Evolutionary conservation across 2,797 vertebrate genomes (phyloP).

Genomic region (Borostomias antarcticus): DNA sequence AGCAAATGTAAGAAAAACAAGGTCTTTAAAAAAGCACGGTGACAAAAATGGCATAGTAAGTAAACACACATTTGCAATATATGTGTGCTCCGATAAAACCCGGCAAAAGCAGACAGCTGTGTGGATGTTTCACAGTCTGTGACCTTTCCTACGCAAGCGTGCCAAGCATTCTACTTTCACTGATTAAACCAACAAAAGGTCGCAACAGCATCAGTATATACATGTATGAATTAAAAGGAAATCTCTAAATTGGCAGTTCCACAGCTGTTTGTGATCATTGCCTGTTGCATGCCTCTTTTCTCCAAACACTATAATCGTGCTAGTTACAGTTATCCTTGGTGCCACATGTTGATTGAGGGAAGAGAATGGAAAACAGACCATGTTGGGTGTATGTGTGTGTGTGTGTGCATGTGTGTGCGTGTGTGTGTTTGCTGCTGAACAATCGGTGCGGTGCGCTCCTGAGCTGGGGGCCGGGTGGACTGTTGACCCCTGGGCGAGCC

Average conservation of each 20-base stretch:
- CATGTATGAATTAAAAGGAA: neutral
- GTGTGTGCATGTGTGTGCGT: slow-evolving; percentile 12
- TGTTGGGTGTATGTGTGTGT: slow-evolving; percentile 2
- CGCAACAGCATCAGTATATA: neutral
- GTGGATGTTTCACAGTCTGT: neutral
- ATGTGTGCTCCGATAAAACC: neutral
- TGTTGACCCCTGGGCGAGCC: neutral
- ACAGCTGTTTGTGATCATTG: slow-evolving; percentile 15
- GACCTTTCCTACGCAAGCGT: neutral
- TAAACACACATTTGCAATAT: neutral
- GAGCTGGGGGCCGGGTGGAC: neutral
- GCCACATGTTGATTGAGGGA: slow-evolving; percentile 29
- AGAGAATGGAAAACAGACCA: slow-evolving; percentile 16
- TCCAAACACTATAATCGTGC: slow-evolving; percentile 26
- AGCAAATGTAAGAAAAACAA: neutral
- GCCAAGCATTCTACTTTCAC: slow-evolving; percentile 1
- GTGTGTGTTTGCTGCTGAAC: neutral
- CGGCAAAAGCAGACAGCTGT: neutral
- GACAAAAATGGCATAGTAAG: neutral
- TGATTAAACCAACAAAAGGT: slow-evolving; percentile 9
- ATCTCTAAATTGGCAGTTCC: slow-evolving; percentile 14
- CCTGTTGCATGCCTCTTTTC: slow-evolving; percentile 1
- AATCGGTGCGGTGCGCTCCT: neutral
- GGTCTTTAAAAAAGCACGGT: neutral
- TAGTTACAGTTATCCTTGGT: slow-evolving; percentile 11